Base-by-base conservation (phyloP, 2,797 vertebrate genomes). In the Cetoscarus ocellatus region DNA sequence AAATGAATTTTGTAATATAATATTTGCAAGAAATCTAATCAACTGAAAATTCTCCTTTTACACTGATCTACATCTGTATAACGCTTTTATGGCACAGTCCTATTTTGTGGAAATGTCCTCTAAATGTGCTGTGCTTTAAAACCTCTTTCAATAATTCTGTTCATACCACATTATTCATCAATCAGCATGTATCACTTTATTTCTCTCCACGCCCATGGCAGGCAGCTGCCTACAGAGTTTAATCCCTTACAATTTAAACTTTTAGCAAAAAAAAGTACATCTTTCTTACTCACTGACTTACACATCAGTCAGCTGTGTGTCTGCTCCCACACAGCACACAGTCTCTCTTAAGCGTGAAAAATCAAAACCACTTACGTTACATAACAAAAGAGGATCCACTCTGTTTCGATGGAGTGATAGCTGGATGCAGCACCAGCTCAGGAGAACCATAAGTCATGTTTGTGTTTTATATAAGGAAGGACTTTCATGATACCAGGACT, bases 331-430 rank as follows among this genome's bases (percentile, higher is more conserved):
- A 61, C 53, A 58, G 44, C 42, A 52, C 36, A 52, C 45, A 78
- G 59, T 64, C 54, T 64, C 59, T 67, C 47, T 50, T 40, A 54
- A 47, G 43, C 34, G 42, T 51, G 27, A 69, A 5, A 71, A 57
- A 76, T 19, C 8, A 10, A 44, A 73, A 44, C 35, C 19, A 54
- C n/a, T 38, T 19, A 14, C 50, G 34, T 81, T 73, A 54, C 52
- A 63, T 73, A 81, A 84, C 61, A 65, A 36, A 42, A 18, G 39
- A 75, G 61, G 62, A 68, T 67, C 35, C 10, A 52, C 44, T 44
- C 34, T 27, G n/a, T 66, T 69, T 67, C 65, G 57, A 68, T 42
- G 40, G 43, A 66, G 13, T 40, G 13, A 43, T 61, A 12, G n/a
- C 47, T 61, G 27, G 7, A 75, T 61, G 48, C 54, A 72, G 9